phyloP scores from a whole-genome alignment of 2,113 vertebrate genomes.

The Antennarius striatus region DNA sequence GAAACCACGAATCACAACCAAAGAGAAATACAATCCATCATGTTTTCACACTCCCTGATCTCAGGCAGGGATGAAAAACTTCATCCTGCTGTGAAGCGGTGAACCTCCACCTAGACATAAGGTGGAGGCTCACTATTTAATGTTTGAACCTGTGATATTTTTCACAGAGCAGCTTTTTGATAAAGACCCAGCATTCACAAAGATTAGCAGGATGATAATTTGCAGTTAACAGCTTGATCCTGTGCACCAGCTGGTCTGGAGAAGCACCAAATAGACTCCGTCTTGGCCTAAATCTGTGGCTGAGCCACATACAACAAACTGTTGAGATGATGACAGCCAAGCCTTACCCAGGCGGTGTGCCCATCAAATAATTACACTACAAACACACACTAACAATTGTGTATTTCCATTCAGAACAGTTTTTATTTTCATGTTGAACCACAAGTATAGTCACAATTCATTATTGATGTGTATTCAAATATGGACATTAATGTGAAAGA shows the following conservation, averaged over 20 bases:
- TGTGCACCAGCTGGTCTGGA: constrained; percentile 56
- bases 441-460: constrained; percentile 2
- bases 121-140: not conserved
- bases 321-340: constrained; percentile 41
- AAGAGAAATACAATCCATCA: too few relatives aligned
- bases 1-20: too few relatives aligned
- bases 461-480: not conserved
- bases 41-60: too few relatives aligned
- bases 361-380: constrained; percentile 24
- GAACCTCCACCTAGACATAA: not conserved
- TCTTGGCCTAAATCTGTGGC: constrained; percentile 32
- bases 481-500: not conserved
- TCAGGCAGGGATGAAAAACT: not conserved
- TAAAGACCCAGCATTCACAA: constrained; percentile 24
- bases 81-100: not conserved
- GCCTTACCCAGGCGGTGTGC: constrained; percentile 23
- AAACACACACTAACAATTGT: constrained; percentile 12
- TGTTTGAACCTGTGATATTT: not conserved
- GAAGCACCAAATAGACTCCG: constrained; percentile 39
- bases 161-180: constrained; percentile 15
- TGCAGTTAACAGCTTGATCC: constrained; percentile 56
- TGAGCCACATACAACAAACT: constrained; percentile 40
- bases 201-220: constrained; percentile 54
- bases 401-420: constrained; percentile 31
- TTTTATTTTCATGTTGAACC: constrained; percentile 24